Base-by-base conservation (phyloP, 1,140 invertebrate species). In the Bombus polaris region DNA sequence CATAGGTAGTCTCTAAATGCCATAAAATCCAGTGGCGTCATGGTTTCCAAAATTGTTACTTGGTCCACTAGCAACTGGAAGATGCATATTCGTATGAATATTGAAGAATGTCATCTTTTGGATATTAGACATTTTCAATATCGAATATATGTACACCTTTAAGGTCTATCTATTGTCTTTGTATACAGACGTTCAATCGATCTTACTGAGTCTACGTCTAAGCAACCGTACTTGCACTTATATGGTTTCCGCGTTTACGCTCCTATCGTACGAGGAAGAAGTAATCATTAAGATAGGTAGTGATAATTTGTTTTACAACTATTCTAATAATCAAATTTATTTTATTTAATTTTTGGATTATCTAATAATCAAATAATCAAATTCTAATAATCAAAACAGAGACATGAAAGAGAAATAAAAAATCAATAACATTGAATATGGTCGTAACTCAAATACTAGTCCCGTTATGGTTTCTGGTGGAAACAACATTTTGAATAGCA, bases 11-110 rank as follows among this genome's bases (percentile, higher is more conserved):
- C 96, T 66, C 99, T 96, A 94, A 99, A 99, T 87, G 99, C 98
- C 97, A 99, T 98, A 92, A 99, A 99, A 95, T 99, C 99, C 74
- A 99, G 94, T 0, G 99, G 98, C 0, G 98, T 99, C 99, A 99
- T 99, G 0, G 99, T 99, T 94, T 99, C 99, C 79, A 99, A 94
- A 90, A 99, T 99, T 92, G 98, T 97, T 15, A 99, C 98, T 96
- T 99, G 99, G 93, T 99, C 99, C 37, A 99, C 98, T 39, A 99
- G 95, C 1, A 99, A 94, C 98, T 99, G 94, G 25, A 94, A 94
- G 83, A 77, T 15, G 75, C 37, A 71, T 53, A 22, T n/a, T 59
- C 13, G 1, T 6, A 53, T 22, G 47, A 53, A 53, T 25, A 39
- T 5, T n/a, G 28, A 22, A 62, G 35, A 59, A 59, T 35, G 2